These are phyloP conservation scores for Aphidoletes aphidimyza DNA, from an alignment of 2,888 invertebrate species.

Conservation along the genomic window DNA sequence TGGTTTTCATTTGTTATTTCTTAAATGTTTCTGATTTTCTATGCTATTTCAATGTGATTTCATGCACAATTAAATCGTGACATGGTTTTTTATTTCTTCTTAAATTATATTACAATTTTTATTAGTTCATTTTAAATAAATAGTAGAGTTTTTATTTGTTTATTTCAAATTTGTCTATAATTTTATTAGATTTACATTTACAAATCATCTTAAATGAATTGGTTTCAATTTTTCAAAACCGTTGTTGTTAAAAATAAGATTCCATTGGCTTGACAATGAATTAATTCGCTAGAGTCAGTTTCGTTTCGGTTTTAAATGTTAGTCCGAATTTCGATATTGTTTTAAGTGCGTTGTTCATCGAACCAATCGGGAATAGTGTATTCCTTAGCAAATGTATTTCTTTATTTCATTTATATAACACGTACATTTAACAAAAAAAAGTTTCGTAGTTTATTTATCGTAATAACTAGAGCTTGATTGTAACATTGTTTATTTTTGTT, in stretches of 20 bases:
- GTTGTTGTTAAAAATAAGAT: not conserved
- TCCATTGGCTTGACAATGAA: not conserved
- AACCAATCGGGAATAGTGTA: not conserved
- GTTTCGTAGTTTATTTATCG: not conserved
- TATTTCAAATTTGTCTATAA: not conserved
- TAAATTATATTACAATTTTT: not conserved
- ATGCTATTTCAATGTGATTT: not conserved
- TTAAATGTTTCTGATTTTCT: not conserved
- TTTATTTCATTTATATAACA: not conserved
- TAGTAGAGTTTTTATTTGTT: not conserved
- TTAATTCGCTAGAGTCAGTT: not conserved
- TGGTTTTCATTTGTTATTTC: not conserved
- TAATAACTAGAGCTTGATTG: constrained; percentile 30
- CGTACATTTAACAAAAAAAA: not conserved
- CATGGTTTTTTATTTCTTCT: not conserved
- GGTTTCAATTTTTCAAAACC: no score
- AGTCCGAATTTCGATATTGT: not conserved
- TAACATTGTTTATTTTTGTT: constrained; percentile 31
- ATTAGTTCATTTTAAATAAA: not conserved
- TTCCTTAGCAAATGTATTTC: not conserved
- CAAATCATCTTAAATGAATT: no score
- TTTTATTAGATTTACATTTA: constrained; percentile 31
- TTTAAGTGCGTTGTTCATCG: no score
- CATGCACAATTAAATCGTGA: not conserved
- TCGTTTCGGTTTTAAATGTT: not conserved